Conservation (phyloP, 1,140 invertebrate species). For the Wiebesia pumilae region DNA sequence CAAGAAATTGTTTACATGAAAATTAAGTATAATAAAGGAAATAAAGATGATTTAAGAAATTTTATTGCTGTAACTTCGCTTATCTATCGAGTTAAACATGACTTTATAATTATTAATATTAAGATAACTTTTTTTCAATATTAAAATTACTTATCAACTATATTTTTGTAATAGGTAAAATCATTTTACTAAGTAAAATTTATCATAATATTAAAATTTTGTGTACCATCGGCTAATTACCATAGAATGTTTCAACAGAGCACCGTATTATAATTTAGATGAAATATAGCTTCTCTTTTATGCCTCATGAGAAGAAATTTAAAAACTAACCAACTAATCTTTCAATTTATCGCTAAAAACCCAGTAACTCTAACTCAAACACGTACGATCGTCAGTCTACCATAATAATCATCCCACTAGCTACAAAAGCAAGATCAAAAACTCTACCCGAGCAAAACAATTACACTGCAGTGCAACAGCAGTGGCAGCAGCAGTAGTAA, state of each 20-base stretch:
- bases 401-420: neutral
- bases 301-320: neutral
- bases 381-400: neutral
- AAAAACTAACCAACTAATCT: neutral
- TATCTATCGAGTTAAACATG: no score
- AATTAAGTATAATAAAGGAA: neutral
- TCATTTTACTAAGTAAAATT: no score
- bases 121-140: no score
- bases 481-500: neutral
- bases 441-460: neutral
- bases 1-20: neutral
- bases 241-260: neutral
- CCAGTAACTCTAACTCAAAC: neutral
- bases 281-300: neutral
- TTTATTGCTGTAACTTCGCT: neutral
- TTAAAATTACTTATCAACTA: no score
- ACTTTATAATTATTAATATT: no score
- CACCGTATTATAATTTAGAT: neutral
- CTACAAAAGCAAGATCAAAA: neutral
- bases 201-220: no score
- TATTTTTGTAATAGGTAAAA: no score
- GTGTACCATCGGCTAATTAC: no score
- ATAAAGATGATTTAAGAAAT: neutral
- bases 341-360: neutral
- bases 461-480: constrained; percentile 1